Base-by-base conservation (phyloP, 2,888 invertebrate genomes). In the Catocala nupta region DNA sequence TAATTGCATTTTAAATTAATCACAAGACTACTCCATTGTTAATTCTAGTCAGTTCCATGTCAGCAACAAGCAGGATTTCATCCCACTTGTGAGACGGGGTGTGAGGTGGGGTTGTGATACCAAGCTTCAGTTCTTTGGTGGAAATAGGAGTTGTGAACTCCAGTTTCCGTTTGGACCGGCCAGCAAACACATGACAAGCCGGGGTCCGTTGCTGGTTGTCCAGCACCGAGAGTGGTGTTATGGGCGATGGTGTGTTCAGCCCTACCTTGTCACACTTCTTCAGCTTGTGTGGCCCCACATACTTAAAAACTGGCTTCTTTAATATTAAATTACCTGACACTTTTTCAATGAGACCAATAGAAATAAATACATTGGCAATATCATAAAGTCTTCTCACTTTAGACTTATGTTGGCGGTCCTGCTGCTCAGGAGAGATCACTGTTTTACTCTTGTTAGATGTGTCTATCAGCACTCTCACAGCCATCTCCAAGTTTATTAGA, bases 301-400 rank as follows among this genome's bases (percentile, higher is more conserved):
- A 96, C 78, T 94, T 94, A 86, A 96, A 96, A 65, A 96, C 96
- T 68, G 96, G 96, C 82, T 96, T 96, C 77, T 96, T 95, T 78
- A 96, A 92, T 85, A 89, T 95, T 88, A 90, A 95, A 74, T 94
- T 94, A 75, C 95, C 95, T 63, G 95, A 95, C 65, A 96, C 95
- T 87, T 96, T 97, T 82, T 95, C 95, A 81, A 97, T 96, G 73
- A 97, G 95, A 76, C 96, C 95, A 84, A 97, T 95, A 66, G 96
- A 96, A 72, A 96, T 96, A 77, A 97, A 94, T 72, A 97, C 96
- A 89, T 97, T 97, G 64, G 97, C 97, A 78, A 97, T 97, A 86
- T 97, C 97, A 88, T 97, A 97, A 39, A 97, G 93, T 71, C 97
- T 94, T 65, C 97, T 94, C 67, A 96, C 96, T 93, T 96, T 96